phyloP scores from a whole-genome alignment of 2,113 vertebrate genomes.

The Ictalurus punctatus region DNA sequence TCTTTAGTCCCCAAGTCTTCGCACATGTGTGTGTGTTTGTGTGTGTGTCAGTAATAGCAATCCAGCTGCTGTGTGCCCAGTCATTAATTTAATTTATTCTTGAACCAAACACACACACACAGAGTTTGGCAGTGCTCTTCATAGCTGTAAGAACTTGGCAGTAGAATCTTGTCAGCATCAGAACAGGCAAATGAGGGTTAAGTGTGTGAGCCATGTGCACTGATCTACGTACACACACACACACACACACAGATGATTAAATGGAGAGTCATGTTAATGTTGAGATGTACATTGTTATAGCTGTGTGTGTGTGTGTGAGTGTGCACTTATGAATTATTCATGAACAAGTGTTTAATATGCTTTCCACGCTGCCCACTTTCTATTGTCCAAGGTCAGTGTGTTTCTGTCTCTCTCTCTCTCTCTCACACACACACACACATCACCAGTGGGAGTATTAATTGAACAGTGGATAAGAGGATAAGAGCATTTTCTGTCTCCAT shows the following conservation, averaged over 20 bases:
- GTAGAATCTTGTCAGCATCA: background rate
- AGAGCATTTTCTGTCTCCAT: background rate
- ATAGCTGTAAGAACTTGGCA: slow-evolving; percentile 17
- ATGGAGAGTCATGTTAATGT: background rate
- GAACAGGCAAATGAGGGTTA: slow-evolving; percentile 7
- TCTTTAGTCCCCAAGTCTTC: background rate
- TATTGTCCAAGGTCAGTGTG: slow-evolving; percentile 43
- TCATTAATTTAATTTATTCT: slow-evolving; percentile 7
- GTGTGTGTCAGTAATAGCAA: background rate
- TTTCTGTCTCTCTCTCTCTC: background rate
- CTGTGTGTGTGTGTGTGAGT: slow-evolving; percentile 23
- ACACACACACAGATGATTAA: slow-evolving; percentile 16
- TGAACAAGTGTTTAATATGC: slow-evolving; percentile 49
- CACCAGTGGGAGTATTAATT: slow-evolving; percentile 36
- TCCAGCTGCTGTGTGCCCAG: background rate
- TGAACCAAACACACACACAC: slow-evolving; percentile 26
- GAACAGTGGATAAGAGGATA: slow-evolving; percentile 25
- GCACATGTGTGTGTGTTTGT: background rate
- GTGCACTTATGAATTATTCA: slow-evolving; percentile 55
- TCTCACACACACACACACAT: slow-evolving; percentile 17
- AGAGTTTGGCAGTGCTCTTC: background rate
- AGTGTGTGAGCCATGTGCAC: background rate
- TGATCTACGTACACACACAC: background rate
- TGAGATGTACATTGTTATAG: slow-evolving; percentile 5
- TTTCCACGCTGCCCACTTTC: slow-evolving; percentile 11